These are phyloP conservation scores for Xestia rhomboidea DNA, from an alignment of 2,888 invertebrate genomes.

Conservation along the genomic window DNA sequence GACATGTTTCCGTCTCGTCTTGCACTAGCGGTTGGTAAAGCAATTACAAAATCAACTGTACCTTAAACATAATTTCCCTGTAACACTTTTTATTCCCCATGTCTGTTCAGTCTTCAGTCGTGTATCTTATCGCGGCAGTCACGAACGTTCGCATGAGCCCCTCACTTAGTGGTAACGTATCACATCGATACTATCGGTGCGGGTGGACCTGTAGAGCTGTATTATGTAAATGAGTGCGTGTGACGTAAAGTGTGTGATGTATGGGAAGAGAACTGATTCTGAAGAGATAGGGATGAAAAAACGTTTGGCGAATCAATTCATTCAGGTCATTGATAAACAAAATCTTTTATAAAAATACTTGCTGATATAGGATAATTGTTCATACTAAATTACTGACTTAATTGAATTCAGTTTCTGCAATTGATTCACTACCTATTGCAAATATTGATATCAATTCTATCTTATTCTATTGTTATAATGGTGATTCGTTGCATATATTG, in stretches of 20 bases:
- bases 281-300: not conserved
- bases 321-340: not conserved
- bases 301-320: not conserved
- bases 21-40: not conserved
- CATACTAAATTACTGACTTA: not conserved
- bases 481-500: not conserved
- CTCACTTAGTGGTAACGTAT: slow-evolving; percentile 2
- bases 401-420: not conserved
- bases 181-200: slow-evolving; percentile 8
- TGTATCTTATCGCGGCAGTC: slow-evolving; percentile 4
- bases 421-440: too few species aligned
- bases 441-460: not conserved
- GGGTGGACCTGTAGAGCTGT: not conserved
- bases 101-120: not conserved
- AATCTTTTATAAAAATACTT: not conserved
- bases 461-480: not conserved
- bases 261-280: not conserved
- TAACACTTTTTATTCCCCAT: not conserved
- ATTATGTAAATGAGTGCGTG: slow-evolving; percentile 17
- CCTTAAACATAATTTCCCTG: not conserved
- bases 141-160: slow-evolving; percentile 24
- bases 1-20: not conserved
- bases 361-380: not conserved
- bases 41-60: not conserved
- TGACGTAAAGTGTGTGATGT: not conserved